Percentiles rank a stretch among this genome's conserved stretches.
Conservation (phyloP, 2,888 invertebrate genomes). For the Slavum lentiscoides region DNA sequence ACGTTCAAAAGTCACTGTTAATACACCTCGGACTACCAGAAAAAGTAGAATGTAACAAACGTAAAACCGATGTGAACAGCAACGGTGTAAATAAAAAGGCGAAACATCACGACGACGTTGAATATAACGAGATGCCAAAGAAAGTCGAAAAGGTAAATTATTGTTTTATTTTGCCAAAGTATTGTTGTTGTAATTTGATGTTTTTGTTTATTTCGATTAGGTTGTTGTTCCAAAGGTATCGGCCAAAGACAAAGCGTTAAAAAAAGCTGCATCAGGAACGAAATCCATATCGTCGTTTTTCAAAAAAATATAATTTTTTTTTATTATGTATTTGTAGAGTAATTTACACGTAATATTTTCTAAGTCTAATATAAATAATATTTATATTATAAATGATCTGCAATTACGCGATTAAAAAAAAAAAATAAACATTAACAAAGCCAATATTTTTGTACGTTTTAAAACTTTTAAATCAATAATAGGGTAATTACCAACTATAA, state of each 20-base stretch:
- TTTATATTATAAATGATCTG: too few relatives aligned
- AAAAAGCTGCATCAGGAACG: constrained; percentile 77
- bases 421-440: too few relatives aligned
- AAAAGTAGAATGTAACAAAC: constrained; percentile 63
- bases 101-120: constrained; percentile 5
- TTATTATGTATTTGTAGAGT: background rate
- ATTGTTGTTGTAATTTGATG: background rate
- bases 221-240: constrained; percentile 61
- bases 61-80: constrained; percentile 60
- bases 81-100: constrained; percentile 60
- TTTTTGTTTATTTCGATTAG: constrained; percentile 53
- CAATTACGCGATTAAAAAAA: too few relatives aligned
- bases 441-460: too few relatives aligned
- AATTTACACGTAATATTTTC: background rate
- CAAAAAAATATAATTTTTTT: constrained; percentile 65
- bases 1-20: constrained; percentile 68
- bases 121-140: constrained; percentile 54
- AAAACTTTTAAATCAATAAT: too few relatives aligned
- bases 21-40: constrained; percentile 69
- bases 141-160: constrained; percentile 60
- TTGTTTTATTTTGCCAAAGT: background rate
- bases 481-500: too few relatives aligned
- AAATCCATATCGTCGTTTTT: constrained; percentile 82
- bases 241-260: constrained; percentile 74
- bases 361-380: too few relatives aligned